Evolutionary conservation across 1,140 invertebrate genomes (phyloP), one percentile per base, ranked within the genome.

Genomic region (Psix sp.): DNA sequence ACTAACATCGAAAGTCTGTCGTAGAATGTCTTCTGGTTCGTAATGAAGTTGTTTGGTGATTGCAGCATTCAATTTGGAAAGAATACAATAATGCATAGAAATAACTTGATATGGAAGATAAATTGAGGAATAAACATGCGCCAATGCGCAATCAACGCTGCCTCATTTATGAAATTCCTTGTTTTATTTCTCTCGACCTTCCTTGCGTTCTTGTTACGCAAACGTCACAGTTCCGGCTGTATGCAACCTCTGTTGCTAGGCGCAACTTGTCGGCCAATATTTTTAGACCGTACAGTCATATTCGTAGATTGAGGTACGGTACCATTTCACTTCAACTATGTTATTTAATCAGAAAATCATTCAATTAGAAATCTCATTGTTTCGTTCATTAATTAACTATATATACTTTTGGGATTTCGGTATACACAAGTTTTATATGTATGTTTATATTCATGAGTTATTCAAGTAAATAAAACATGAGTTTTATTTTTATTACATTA

Each of bases 171-270:
- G 66, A 77, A 74, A 74, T 77, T 74, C 75, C 16, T 48, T 59
- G 36, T 56, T 77, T 67, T 74, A 70, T 75, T 76, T 77, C 77
- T 59, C 71, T 63, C 72, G 70, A 73, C 67, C 65, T 77, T 77
- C 57, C 74, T 76, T 78, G 56, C 73, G 78, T 79, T 77, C 80
- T 79, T 74, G 79, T 82, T 82, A 80, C 77, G 80, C 77, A 74
- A 77, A 77, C 72, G 70, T 71, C 76, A 70, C 79, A 81, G 82
- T 81, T 82, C 77, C 74, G 73, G 71, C 79, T 80, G 81, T 79
- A 84, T 82, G 78, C 80, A 84, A 79, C 78, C 76, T 79, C 82
- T 84, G 82, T 84, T 84, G 82, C 82, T 84, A 84, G 81, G 82
- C 81, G 82, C 81, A 81, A 77, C 80, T 78, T 74, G 75, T 72